These are phyloP conservation scores for Austrolebias charrua DNA, from an alignment of 2,797 vertebrate species.

Conservation along the genomic window DNA sequence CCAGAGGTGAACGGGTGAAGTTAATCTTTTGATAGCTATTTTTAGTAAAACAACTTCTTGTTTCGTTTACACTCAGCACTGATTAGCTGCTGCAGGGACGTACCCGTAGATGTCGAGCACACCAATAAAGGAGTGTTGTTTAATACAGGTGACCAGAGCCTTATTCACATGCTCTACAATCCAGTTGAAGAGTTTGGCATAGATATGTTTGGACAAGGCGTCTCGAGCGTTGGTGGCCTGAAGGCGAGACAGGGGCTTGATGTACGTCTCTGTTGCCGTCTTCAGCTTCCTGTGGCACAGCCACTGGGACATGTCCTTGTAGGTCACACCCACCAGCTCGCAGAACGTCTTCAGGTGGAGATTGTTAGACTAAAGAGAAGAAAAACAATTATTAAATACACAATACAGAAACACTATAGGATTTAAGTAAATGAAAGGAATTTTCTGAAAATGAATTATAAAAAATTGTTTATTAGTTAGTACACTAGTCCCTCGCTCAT, in stretches of 20 bases:
- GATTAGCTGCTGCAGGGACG: constrained; percentile 28
- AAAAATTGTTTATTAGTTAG: neutral
- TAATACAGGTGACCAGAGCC: constrained; percentile 87
- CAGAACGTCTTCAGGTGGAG: constrained; percentile 90
- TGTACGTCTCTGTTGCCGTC: constrained; percentile 93
- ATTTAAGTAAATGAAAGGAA: no score
- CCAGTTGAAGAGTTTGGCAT: constrained; percentile 97
- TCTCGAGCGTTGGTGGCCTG: constrained; percentile 95
- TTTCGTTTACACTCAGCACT: neutral
- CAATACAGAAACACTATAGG: neutral
- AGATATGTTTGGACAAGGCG: constrained; percentile 95
- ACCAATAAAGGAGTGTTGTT: constrained; percentile 96
- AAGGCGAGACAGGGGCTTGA: constrained; percentile 91
- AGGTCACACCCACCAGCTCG: constrained; percentile 92
- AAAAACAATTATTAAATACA: neutral
- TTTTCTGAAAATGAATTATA: neutral
- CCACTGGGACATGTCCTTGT: constrained; percentile 97
- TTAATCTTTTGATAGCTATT: neutral
- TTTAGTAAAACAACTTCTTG: neutral
- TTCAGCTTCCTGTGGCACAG: constrained; percentile 96
- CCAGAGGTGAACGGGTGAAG: constrained; percentile 6
- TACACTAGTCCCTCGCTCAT: no score
- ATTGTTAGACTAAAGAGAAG: constrained; percentile 84
- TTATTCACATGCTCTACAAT: constrained; percentile 96
- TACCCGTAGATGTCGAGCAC: constrained; percentile 97